Evolutionary conservation across 2,113 vertebrate species (phyloP).

Genomic region (Periophthalmodon schlosseri): DNA sequence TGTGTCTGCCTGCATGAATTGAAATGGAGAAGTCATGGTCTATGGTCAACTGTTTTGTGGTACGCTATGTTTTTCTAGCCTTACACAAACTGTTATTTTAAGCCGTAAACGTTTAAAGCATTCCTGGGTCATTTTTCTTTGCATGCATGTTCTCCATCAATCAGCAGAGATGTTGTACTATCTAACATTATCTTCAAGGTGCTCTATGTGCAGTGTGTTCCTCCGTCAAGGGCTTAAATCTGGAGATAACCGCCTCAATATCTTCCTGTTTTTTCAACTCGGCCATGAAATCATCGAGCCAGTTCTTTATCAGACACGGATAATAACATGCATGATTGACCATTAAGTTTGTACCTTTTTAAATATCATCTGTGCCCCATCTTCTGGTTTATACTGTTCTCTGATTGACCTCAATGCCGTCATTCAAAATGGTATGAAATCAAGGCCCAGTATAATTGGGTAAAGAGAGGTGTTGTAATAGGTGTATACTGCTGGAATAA

Average conservation of each 20-base stretch:
- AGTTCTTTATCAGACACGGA: constrained; percentile 41
- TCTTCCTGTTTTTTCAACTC: constrained; percentile 15
- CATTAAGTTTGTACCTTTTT: constrained; percentile 26
- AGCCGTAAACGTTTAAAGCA: constrained; percentile 5
- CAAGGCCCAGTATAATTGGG: constrained; percentile 40
- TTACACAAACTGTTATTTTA: constrained; percentile 17
- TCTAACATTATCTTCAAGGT: constrained; percentile 48
- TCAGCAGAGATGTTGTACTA: constrained; percentile 16
- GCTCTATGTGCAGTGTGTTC: constrained; percentile 43
- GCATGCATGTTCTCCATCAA: background rate
- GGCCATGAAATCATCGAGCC: constrained; percentile 37
- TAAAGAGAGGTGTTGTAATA: background rate
- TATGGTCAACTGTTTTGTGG: background rate
- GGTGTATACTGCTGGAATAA: background rate
- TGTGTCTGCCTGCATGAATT: too few relatives aligned
- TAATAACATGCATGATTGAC: constrained; percentile 40
- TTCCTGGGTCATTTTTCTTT: constrained; percentile 1
- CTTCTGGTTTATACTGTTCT: constrained; percentile 8
- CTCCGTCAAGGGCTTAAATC: constrained; percentile 42
- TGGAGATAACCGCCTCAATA: constrained; percentile 16
- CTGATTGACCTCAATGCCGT: constrained; percentile 1
- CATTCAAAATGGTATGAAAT: constrained; percentile 49
- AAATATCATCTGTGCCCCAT: constrained; percentile 15
- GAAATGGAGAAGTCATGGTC: too few relatives aligned
- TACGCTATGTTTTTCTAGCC: background rate